Evolutionary conservation across 37 sponge, comb jelly and placozoan species (phyloP).

Genomic region (Dysidea cf. avara): DNA sequence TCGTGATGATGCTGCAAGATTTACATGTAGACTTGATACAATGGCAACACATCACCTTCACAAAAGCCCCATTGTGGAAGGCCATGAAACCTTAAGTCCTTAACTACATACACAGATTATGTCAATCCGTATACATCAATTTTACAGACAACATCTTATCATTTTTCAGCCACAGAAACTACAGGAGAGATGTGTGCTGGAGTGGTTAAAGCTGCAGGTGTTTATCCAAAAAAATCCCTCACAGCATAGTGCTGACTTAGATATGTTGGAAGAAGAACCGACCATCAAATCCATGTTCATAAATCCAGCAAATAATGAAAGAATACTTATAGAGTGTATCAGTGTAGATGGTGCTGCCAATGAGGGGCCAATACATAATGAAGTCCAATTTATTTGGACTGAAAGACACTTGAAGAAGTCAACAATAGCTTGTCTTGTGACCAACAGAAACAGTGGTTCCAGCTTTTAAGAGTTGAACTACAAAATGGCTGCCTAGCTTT

Average conservation of each 20-base stretch:
- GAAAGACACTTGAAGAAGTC: not conserved
- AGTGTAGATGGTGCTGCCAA: constrained; percentile 32
- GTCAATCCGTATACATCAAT: constrained; percentile 12
- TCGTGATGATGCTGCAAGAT: constrained; percentile 16
- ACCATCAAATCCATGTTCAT: not conserved
- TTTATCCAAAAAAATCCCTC: not conserved
- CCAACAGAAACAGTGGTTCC: not conserved
- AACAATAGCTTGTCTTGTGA: constrained; percentile 17
- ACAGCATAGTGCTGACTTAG: constrained; percentile 9
- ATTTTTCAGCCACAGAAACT: not conserved
- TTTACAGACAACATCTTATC: constrained; percentile 21
- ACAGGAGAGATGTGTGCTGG: not conserved
- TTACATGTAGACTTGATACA: constrained; percentile 21
- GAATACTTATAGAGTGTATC: constrained; percentile 19
- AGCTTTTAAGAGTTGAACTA: constrained; percentile 11
- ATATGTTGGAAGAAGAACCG: not conserved
- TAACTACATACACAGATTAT: constrained; percentile 11
- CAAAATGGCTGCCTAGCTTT: constrained; percentile 19
- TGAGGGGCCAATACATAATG: constrained; percentile 21
- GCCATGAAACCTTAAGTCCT: constrained; percentile 1
- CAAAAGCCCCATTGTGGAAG: not conserved
- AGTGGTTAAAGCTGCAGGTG: not conserved
- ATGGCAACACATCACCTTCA: constrained; percentile 9
- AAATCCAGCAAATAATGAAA: not conserved
- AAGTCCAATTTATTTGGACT: constrained; percentile 3